Evolutionary conservation across 2,113 vertebrate species (phyloP).

Genomic region (Amazona vittata): DNA sequence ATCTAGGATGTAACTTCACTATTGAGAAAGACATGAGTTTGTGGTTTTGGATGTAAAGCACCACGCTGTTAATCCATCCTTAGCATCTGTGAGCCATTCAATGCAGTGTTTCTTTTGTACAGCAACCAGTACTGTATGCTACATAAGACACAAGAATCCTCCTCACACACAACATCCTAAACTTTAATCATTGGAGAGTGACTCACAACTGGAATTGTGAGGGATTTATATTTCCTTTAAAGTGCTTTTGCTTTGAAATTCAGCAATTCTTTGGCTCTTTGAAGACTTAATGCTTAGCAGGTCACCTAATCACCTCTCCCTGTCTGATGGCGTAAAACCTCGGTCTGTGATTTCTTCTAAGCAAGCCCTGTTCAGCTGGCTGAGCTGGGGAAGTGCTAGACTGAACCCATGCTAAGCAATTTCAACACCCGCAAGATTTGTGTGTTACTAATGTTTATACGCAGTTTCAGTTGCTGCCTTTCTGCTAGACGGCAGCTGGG

Average conservation of each 20-base stretch:
- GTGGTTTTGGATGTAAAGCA: background rate
- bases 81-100: background rate
- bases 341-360: background rate
- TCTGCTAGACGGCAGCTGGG: slow-evolving; percentile 71
- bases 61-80: background rate
- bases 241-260: background rate
- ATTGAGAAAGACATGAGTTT: background rate
- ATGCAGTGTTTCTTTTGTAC: background rate
- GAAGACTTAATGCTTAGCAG: background rate
- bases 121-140: background rate
- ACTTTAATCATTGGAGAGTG: background rate
- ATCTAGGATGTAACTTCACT: background rate
- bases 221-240: background rate
- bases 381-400: background rate
- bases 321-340: background rate
- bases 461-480: slow-evolving; percentile 19
- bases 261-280: background rate
- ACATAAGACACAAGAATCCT: fast-evolving
- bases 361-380: background rate
- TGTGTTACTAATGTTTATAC: slow-evolving; percentile 55
- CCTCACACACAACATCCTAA: background rate
- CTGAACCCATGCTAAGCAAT: background rate
- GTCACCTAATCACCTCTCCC: background rate
- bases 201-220: background rate
- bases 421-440: background rate